Evolutionary conservation across 2,113 vertebrate genomes (phyloP).

Genomic region (Myanophis thanlyinensis): DNA sequence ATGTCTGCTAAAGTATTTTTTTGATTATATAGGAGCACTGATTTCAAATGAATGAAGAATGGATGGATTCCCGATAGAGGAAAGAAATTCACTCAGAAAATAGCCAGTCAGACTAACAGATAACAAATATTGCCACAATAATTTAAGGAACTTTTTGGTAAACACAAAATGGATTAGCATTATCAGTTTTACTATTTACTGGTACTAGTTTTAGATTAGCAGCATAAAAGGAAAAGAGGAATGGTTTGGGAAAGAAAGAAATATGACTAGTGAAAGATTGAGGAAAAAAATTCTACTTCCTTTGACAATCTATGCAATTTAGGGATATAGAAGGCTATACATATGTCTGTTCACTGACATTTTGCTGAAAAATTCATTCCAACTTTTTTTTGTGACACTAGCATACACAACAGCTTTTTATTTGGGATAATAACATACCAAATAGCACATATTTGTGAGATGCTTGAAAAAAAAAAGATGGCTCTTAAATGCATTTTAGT

Average conservation of each 20-base stretch:
- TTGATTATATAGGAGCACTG: neutral
- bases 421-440: neutral
- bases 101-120: neutral
- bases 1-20: neutral
- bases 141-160: neutral
- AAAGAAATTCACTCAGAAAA: neutral
- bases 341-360: neutral
- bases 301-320: neutral
- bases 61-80: neutral
- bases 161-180: neutral
- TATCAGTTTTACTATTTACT: constrained; percentile 20
- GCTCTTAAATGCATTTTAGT: neutral
- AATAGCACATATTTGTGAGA: neutral
- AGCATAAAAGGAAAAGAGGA: neutral
- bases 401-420: neutral
- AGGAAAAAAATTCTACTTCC: neutral
- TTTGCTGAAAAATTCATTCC: neutral
- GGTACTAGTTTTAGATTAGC: neutral
- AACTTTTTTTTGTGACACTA: neutral
- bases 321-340: neutral
- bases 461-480: neutral
- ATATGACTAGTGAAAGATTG: neutral
- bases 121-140: neutral
- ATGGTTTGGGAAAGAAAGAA: neutral
- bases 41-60: neutral